Evolutionary conservation across 64 coral and sea anemone species (phyloP).

Genomic region (Stylophora pistillata): DNA sequence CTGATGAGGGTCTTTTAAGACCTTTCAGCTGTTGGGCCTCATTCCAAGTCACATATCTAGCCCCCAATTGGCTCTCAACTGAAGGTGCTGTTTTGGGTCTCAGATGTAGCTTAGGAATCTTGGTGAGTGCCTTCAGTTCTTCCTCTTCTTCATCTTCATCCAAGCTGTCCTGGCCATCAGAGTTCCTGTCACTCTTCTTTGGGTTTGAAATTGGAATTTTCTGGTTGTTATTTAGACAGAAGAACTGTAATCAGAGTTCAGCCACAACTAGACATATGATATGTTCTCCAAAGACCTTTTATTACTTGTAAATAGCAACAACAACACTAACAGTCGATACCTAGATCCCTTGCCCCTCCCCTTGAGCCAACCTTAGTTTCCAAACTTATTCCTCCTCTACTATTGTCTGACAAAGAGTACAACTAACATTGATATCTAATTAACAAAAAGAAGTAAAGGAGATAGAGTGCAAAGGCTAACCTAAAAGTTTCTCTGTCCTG

Average conservation of each 20-base stretch:
- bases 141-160: slow-evolving; percentile 46
- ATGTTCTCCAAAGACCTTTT: no score
- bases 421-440: no score
- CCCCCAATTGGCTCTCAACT: slow-evolving; percentile 64
- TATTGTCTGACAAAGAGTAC: no score
- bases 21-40: slow-evolving; percentile 44
- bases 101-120: slow-evolving; percentile 84
- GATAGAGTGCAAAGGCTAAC: no score
- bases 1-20: slow-evolving; percentile 43
- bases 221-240: neutral
- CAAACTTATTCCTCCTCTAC: no score
- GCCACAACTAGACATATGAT: no score
- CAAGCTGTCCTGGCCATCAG: slow-evolving; percentile 9
- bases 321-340: no score
- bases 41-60: slow-evolving; percentile 95
- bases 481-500: neutral
- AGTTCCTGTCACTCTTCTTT: slow-evolving; percentile 24
- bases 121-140: slow-evolving; percentile 53
- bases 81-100: slow-evolving; percentile 84
- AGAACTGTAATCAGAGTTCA: neutral
- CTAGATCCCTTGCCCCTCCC: no score
- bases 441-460: no score
- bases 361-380: no score
- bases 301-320: no score
- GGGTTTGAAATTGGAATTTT: slow-evolving; percentile 45